A percentile compares a stretch with the other conserved stretches of the same genome.
Conservation (phyloP, 30 jellyfish, hydroid and myxozoan species). For the Haliclystus octoradiatus region DNA sequence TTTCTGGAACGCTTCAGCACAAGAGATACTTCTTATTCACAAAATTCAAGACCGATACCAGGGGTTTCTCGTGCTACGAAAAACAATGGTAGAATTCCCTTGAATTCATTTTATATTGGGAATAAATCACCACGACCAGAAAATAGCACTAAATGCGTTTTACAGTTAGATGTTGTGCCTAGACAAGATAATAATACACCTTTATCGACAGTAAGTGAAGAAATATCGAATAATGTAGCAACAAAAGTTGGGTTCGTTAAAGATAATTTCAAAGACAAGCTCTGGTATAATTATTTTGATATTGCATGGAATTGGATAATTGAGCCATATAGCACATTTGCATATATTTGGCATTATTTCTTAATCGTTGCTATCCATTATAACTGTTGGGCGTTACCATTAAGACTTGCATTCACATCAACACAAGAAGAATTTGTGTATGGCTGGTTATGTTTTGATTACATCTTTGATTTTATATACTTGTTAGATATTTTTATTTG, state of each 20-base stretch:
- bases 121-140: not conserved
- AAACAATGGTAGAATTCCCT: not conserved
- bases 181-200: not conserved
- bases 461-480: conserved; percentile 61
- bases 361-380: conserved; percentile 63
- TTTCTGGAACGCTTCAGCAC: conserved; percentile 59
- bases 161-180: not conserved
- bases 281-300: not conserved
- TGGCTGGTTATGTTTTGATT: conserved; percentile 67
- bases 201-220: not conserved
- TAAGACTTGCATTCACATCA: conserved; percentile 52
- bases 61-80: not conserved
- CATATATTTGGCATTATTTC: conserved; percentile 59
- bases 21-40: conserved; percentile 14
- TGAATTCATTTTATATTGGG: not conserved
- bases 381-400: conserved; percentile 73
- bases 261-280: not conserved
- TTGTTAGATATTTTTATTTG: conserved; percentile 49
- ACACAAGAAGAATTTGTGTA: conserved; percentile 39
- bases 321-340: conserved; percentile 76
- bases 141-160: not conserved
- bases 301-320: conserved; percentile 8
- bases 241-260: not conserved
- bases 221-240: too few relatives aligned
- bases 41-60: conserved; percentile 8